These are phyloP conservation scores for Uloborus plumipes DNA, from an alignment of 2,888 invertebrate genomes.

Conservation along the genomic window DNA sequence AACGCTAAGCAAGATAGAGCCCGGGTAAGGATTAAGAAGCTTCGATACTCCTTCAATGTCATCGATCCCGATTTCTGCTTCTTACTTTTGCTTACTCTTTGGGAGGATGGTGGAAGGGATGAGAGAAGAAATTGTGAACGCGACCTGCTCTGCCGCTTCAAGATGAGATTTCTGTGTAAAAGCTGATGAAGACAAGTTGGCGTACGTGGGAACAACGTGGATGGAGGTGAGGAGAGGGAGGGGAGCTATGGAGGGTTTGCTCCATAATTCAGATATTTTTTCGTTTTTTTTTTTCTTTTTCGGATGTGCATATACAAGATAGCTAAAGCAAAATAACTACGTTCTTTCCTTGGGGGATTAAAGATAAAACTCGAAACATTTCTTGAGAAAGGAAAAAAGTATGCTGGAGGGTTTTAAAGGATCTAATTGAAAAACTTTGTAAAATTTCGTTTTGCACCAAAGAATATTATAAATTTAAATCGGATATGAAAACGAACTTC, in stretches of 20 bases:
- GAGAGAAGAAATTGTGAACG: conserved; percentile 15
- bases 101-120: conserved; percentile 11
- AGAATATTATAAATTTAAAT: too few species aligned
- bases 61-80: conserved; percentile 39
- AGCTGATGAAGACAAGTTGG: conserved; percentile 1
- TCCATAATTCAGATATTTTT: too few species aligned
- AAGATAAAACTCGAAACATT: too few species aligned
- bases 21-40: conserved; percentile 42
- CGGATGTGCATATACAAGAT: too few species aligned
- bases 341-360: too few species aligned
- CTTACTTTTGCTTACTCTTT: background rate
- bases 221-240: background rate
- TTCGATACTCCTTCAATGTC: conserved; percentile 46
- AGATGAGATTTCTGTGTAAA: conserved; percentile 38
- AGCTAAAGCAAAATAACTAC: too few species aligned
- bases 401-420: too few species aligned
- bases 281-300: too few species aligned
- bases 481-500: too few species aligned
- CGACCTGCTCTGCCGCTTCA: conserved; percentile 35
- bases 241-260: background rate
- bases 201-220: background rate
- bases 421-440: too few species aligned
- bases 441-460: too few species aligned
- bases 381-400: too few species aligned
- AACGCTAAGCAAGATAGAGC: conserved; percentile 21